Conservation (phyloP, 1,140 invertebrate species). For the Philaenus spumarius region DNA sequence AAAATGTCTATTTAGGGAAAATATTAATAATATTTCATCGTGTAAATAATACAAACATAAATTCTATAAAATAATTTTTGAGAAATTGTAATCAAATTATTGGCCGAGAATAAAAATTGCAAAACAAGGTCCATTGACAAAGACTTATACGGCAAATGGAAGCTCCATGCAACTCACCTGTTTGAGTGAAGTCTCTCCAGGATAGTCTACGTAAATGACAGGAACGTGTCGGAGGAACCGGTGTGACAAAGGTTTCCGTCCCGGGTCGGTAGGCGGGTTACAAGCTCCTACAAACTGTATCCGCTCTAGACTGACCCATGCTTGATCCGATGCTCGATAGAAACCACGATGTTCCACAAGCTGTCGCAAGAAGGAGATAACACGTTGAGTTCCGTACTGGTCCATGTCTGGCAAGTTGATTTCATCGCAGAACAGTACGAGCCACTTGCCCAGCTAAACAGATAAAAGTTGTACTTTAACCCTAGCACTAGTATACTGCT, state of each 20-base stretch:
- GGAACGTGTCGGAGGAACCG: slow-evolving; percentile 92
- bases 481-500: no score
- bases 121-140: no score
- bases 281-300: slow-evolving; percentile 99
- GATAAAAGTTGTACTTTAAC: slow-evolving; percentile 27
- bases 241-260: slow-evolving; percentile 94
- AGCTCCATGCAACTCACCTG: slow-evolving; percentile 62
- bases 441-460: slow-evolving; percentile 87
- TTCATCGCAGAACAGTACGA: slow-evolving; percentile 99
- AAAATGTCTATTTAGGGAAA: no score
- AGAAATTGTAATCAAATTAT: neutral
- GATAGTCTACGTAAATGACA: slow-evolving; percentile 99
- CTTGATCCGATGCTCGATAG: slow-evolving; percentile 89
- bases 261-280: slow-evolving; percentile 99
- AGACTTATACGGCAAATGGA: no score
- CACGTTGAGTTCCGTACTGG: slow-evolving; percentile 95
- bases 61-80: neutral
- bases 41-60: no score
- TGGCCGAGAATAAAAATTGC: neutral
- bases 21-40: no score
- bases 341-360: slow-evolving; percentile 92
- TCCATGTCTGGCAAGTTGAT: slow-evolving; percentile 99
- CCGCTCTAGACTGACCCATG: slow-evolving; percentile 93
- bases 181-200: slow-evolving; percentile 93
- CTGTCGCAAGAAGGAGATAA: slow-evolving; percentile 97